Evolutionary conservation across 2,797 vertebrate genomes (phyloP).

Genomic region (Gorsachius magnificus): DNA sequence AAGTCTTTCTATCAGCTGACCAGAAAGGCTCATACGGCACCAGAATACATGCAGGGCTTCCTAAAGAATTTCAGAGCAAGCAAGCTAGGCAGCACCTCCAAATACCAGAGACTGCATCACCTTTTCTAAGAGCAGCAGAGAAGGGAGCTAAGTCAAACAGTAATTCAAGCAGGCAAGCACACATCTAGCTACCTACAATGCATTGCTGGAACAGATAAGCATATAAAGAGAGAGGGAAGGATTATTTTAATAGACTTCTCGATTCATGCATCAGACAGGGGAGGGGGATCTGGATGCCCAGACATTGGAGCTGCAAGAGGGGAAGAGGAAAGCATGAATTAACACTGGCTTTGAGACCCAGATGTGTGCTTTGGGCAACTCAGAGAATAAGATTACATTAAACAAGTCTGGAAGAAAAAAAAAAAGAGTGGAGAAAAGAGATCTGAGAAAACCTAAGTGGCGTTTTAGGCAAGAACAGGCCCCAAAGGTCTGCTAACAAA

Average conservation of each 20-base stretch:
- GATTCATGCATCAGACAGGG: neutral
- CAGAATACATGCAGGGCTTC: accelerated
- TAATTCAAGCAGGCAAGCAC: neutral
- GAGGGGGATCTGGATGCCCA: neutral
- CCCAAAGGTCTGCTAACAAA: neutral
- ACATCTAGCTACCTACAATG: neutral
- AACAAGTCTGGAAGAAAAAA: neutral
- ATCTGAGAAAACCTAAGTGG: neutral
- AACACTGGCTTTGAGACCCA: neutral
- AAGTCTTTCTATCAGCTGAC: neutral
- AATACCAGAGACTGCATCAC: neutral
- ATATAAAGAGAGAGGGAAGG: neutral
- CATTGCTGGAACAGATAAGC: neutral
- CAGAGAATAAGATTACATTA: neutral
- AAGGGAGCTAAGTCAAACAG: neutral
- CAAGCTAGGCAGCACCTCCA: neutral
- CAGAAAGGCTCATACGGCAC: neutral
- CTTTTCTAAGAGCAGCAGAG: neutral
- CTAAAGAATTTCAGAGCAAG: neutral
- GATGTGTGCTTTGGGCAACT: neutral
- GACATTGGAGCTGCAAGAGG: neutral
- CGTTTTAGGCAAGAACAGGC: neutral
- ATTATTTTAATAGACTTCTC: neutral
- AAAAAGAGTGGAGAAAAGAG: neutral
- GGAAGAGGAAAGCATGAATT: neutral